phyloP scores from a whole-genome alignment of 2,888 invertebrate species.

The Cheilosia scutellata region DNA sequence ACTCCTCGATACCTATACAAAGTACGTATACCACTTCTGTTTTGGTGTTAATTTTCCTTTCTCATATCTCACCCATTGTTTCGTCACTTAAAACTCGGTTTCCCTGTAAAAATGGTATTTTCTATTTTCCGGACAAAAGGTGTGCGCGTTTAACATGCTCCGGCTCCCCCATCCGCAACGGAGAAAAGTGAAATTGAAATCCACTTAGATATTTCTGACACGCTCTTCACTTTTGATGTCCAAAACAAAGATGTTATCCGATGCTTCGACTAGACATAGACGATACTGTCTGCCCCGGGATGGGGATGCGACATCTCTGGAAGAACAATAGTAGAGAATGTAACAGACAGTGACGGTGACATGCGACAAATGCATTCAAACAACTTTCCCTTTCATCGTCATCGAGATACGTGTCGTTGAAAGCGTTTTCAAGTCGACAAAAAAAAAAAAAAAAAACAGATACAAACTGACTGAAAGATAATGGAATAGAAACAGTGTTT shows the following conservation, averaged over 20 bases:
- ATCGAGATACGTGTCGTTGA: neutral
- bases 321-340: slow-evolving; percentile 33
- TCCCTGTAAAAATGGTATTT: neutral
- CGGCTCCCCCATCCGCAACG: slow-evolving; percentile 28
- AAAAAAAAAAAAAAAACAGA: neutral
- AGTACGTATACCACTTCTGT: neutral
- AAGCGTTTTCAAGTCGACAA: neutral
- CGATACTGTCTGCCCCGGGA: too few relatives aligned
- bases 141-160: slow-evolving; percentile 21
- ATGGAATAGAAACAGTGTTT: slow-evolving; percentile 15
- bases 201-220: slow-evolving; percentile 58
- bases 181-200: slow-evolving; percentile 43
- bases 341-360: slow-evolving; percentile 19
- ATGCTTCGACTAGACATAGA: neutral
- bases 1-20: neutral
- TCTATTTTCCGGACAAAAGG: slow-evolving; percentile 38
- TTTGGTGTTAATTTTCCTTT: slow-evolving; percentile 43
- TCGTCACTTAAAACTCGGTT: slow-evolving; percentile 3
- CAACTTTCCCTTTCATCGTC: slow-evolving; percentile 50
- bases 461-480: neutral
- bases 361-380: slow-evolving; percentile 36
- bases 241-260: slow-evolving; percentile 37
- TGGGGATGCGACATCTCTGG: slow-evolving; percentile 1
- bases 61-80: slow-evolving; percentile 12
- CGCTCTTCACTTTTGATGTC: slow-evolving; percentile 29